Evolutionary conservation across 2,888 invertebrate species (phyloP), one percentile per base, ranked within the genome.

Genomic region (Hetaerina titia): DNA sequence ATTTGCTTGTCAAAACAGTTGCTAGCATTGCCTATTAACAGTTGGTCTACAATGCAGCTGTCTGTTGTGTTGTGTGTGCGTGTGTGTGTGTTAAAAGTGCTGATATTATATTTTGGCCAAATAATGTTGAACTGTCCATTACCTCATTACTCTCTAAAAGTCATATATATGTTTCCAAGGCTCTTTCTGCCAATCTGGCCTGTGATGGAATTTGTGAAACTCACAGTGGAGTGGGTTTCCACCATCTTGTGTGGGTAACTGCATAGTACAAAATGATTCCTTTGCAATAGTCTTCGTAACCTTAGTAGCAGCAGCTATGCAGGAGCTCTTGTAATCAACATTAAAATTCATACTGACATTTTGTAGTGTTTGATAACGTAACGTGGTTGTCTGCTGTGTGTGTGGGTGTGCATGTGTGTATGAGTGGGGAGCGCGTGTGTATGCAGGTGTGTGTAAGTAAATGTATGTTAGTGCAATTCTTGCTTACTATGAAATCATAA

Each of bases 181-280:
- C 69, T 69, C 92, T 92, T 92, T 92, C 69, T 92, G 92, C 92
- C 92, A 92, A 92, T 92, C 64, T 92, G 92, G 92, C 92, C 92
- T 92, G 92, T 92, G 92, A 92, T 92, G 92, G 92, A 92, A 57
- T 92, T 56, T 56, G 69, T 19, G 92, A 92, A 92, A 92, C 92
- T 92, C 74, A 69, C 13, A 81, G 22, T 22, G n/a, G 81, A 4
- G 56, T 89, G 89, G 69, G 92, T 92, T 92, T 92, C 92, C 69
- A 92, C 92, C 92, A 92, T 92, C 92, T 92, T 92, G 92, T 92
- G 92, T 92, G 92, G 92, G 92, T 92, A 92, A 92, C 92, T 92
- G 92, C 92, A 92, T 92, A 92, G 92, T 92, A 92, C 92, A 92
- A 92, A 92, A 92, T 92, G 92, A 92, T 92, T 92, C 92, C 92